Base-by-base conservation (phyloP, 2,797 vertebrate species). In the Lophius americanus region DNA sequence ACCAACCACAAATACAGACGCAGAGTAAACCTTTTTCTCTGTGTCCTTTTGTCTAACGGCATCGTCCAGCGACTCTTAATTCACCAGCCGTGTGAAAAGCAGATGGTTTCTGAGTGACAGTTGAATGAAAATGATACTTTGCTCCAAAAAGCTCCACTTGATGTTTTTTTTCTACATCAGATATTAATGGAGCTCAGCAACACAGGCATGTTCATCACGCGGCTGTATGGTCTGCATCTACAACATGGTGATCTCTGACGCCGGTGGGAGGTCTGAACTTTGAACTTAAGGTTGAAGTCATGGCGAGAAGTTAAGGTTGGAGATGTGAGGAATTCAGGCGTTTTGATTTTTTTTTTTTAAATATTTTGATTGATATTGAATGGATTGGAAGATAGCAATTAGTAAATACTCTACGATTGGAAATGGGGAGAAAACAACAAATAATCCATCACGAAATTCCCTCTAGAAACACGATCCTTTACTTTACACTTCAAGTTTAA, bases 1-100 rank as follows among this genome's bases (percentile, higher is more conserved):
- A 48, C 52, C 51, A 14, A 36, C 50, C 42, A 59, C 56, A 41
- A 41, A 56, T 58, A 61, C 42, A 66, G 9, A 74, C 1, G 3
- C 49, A 42, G 4, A 48, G 11, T 43, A 38, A 44, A 56, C 44
- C 14, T 54, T n/a, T 55, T 9, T 46, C 6, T 57, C 39, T 43
- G 14, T 37, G 35, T 48, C 44, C 13, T 35, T 56, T 12, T 33
- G 13, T 32, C 7, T 14, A 8, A 9, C 32, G 2, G 14, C 36
- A 39, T 8, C 44, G 12, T 13, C 9, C 32, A 5, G 12, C 8
- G 47, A 12, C 13, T 12, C 46, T 49, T 12, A 4, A 11, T 14
- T 46, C 35, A 12, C 32, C 37, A 5, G 14, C 35, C 35, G 2
- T 44, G 44, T 51, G 32, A 58, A 3, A 4, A 9, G 36, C 35